Base-by-base conservation (phyloP, 2,113 vertebrate species). In the Ochotona curzoniae region DNA sequence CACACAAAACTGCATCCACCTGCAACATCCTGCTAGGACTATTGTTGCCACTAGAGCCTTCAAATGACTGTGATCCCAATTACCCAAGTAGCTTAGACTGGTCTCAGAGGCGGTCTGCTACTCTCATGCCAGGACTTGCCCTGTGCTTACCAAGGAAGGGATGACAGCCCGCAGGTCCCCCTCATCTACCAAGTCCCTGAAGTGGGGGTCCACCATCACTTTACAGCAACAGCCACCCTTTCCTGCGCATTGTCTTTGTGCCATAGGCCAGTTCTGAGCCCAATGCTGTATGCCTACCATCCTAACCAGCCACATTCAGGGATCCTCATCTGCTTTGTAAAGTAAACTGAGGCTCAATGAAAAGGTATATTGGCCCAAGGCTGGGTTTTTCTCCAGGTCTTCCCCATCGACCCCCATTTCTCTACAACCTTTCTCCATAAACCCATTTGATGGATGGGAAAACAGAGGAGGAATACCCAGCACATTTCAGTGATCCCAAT, bases 201-300 rank as follows among this genome's bases (percentile, higher is more conserved):
- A 21, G 20, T 44, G 38, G 38, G 38, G 38, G 38, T 44, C 38
- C 38, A 6, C 38, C 57, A 28, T 91, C 35, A 7, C 13, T 20
- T 49, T 21, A 49, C 14, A 20, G 32, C 57, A 75, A 21, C 17
- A 26, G 30, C 0, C 14, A 44, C n/a, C 30, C 64, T 86, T 76
- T 61, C 60, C 81, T 66, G 35, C 51, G 30, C 20, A 49, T 3
- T 28, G 14, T 14, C 51, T 76, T 17, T 67, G 20, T 38, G 28
- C 64, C 14, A 8, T 2, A 8, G 49, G 67, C 25, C 61, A 54
- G 30, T 32, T 66, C 61, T 67, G n/a, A 35, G 5, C 32, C 83
- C 7, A 8, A 18, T 5, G 25, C 6, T 14, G n/a, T 4, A 15
- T 8, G 21, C 5, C 71, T 0, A 0, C 4, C 25, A 9, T 35